Conservation (phyloP, 1,140 invertebrate species). For the Watersipora subatra region DNA sequence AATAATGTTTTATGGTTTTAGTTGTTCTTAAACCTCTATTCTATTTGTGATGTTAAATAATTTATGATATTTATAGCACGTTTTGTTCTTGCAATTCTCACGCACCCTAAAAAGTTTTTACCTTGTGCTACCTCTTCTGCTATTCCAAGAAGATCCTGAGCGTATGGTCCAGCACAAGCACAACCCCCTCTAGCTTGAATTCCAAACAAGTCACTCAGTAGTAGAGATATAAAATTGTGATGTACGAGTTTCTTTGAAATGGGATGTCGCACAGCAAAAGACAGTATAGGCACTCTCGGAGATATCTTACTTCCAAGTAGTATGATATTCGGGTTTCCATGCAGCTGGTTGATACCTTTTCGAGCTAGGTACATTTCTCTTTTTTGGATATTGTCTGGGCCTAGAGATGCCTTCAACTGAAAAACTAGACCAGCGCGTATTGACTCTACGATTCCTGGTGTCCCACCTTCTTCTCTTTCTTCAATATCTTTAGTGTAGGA, state of each 20-base stretch:
- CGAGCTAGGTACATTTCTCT: background rate
- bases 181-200: conserved; percentile 75
- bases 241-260: conserved; percentile 57
- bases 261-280: conserved; percentile 68
- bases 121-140: background rate
- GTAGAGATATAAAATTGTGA: conserved; percentile 73
- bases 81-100: too few species aligned
- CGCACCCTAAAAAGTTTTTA: too few species aligned
- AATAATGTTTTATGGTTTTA: too few species aligned
- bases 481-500: conserved; percentile 51
- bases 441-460: conserved; percentile 65
- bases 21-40: too few species aligned
- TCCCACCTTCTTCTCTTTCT: conserved; percentile 68
- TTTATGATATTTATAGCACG: too few species aligned
- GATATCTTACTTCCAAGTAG: background rate
- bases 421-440: conserved; percentile 71
- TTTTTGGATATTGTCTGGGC: background rate
- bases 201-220: conserved; percentile 81
- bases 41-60: too few species aligned
- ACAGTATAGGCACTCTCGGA: conserved; percentile 62
- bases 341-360: background rate
- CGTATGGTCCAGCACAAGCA: conserved; percentile 69
- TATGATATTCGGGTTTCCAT: background rate
- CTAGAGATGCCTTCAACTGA: conserved; percentile 66
- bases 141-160: conserved; percentile 26